phyloP scores from a whole-genome alignment of 2,888 invertebrate species.

The Sialis fuliginosa region DNA sequence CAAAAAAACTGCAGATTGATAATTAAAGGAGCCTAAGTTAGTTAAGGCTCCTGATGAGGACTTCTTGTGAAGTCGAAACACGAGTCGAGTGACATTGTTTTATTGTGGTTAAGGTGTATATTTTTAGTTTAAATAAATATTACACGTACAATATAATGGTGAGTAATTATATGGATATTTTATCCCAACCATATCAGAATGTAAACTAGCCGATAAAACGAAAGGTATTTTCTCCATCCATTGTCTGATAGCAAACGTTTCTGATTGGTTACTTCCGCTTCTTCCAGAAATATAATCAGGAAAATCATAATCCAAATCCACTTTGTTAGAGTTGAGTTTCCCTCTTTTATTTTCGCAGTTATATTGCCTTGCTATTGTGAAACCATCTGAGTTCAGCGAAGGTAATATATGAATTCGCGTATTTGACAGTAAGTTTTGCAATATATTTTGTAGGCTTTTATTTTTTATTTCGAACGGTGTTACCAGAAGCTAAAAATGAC shows the following conservation, averaged over 20 bases:
- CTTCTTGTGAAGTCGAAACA: too few relatives aligned
- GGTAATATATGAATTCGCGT: slow-evolving; percentile 56
- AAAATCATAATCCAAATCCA: slow-evolving; percentile 41
- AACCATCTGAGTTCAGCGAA: slow-evolving; percentile 62
- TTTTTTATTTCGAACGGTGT: too few relatives aligned
- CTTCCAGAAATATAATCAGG: slow-evolving; percentile 30
- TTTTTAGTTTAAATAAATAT: too few relatives aligned
- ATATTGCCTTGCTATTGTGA: slow-evolving; percentile 20
- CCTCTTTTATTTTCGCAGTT: slow-evolving; percentile 17
- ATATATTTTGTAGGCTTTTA: too few relatives aligned
- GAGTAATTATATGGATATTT: slow-evolving; percentile 51
- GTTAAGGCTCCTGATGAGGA: too few relatives aligned
- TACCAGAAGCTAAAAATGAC: too few relatives aligned
- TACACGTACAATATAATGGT: slow-evolving; percentile 20
- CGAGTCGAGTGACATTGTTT: too few relatives aligned
- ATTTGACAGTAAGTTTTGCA: slow-evolving; percentile 34
- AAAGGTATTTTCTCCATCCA: slow-evolving; percentile 40
- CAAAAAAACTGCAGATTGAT: too few relatives aligned
- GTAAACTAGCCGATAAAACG: slow-evolving; percentile 42
- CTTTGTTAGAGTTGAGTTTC: slow-evolving; percentile 15
- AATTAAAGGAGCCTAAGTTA: too few relatives aligned
- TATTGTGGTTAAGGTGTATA: too few relatives aligned
- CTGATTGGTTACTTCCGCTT: slow-evolving; percentile 18
- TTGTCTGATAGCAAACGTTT: slow-evolving; percentile 35
- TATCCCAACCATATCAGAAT: slow-evolving; percentile 48